These are phyloP conservation scores for Cervus canadensis DNA, from an alignment of 2,113 vertebrate species.

Conservation along the genomic window DNA sequence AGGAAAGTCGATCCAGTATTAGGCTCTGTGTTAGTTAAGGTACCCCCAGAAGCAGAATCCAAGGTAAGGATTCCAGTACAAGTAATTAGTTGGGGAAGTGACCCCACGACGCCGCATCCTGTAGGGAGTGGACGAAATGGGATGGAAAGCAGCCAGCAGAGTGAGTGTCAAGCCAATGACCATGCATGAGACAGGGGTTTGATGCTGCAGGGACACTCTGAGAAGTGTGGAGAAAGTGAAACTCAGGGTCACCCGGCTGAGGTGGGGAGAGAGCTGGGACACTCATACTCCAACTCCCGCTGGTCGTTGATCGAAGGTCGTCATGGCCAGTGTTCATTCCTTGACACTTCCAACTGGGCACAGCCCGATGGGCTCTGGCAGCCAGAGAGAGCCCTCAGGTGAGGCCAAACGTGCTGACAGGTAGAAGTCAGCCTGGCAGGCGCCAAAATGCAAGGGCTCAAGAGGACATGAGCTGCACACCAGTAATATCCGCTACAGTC, in stretches of 20 bases:
- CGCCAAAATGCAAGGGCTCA: neutral
- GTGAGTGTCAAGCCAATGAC: neutral
- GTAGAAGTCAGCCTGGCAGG: neutral
- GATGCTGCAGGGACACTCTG: neutral
- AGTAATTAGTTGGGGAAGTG: neutral
- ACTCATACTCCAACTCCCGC: neutral
- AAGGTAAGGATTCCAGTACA: neutral
- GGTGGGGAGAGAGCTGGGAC: too few relatives aligned
- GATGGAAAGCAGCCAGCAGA: neutral
- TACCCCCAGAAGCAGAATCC: neutral
- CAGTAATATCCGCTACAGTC: neutral
- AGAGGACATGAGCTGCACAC: neutral
- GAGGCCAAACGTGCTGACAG: neutral
- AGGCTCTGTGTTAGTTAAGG: neutral
- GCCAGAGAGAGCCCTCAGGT: neutral
- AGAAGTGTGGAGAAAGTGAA: rapidly evolving
- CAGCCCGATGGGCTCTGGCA: neutral
- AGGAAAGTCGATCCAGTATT: neutral
- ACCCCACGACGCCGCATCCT: neutral
- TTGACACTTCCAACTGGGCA: neutral
- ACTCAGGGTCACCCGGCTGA: neutral
- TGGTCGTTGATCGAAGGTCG: neutral
- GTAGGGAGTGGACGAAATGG: neutral
- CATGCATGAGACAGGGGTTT: neutral
- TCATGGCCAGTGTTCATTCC: neutral